phyloP scores from a whole-genome alignment of 2,797 vertebrate species.

The Gambelia wislizenii region DNA sequence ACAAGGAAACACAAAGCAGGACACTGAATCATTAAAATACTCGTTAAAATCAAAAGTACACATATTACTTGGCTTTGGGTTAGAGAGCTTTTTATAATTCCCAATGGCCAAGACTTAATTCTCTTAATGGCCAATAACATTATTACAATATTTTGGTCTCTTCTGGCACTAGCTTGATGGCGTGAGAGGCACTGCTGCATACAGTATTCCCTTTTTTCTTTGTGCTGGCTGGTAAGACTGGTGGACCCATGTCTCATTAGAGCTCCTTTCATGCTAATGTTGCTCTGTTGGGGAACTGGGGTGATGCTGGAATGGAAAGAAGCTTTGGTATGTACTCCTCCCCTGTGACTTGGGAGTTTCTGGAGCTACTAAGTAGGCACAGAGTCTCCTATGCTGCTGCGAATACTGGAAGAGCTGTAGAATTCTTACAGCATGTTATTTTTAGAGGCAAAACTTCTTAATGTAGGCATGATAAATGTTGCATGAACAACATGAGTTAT shows the following conservation, averaged over 20 bases:
- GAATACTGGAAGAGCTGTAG: neutral
- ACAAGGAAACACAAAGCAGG: neutral
- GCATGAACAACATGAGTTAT: conserved; percentile 14
- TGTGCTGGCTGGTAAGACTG: neutral
- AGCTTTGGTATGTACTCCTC: neutral
- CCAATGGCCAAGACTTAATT: neutral
- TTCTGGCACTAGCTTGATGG: neutral
- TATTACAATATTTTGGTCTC: neutral
- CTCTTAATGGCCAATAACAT: neutral
- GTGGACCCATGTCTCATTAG: neutral
- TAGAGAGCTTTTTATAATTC: neutral
- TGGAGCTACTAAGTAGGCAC: neutral
- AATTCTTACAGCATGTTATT: neutral
- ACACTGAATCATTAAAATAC: neutral
- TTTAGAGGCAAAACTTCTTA: conserved; percentile 8
- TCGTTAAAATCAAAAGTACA: neutral
- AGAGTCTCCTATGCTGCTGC: neutral
- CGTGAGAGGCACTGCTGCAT: neutral
- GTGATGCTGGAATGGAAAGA: neutral
- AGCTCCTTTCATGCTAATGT: neutral
- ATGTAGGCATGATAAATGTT: conserved; percentile 25
- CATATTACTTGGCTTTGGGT: neutral
- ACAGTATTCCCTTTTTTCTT: neutral
- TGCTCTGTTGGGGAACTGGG: neutral
- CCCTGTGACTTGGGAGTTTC: neutral